Percentiles rank a stretch among this genome's conserved stretches.
phyloP scores from a whole-genome alignment of 2,797 vertebrate genomes.

The Takifugu ocellatus region DNA sequence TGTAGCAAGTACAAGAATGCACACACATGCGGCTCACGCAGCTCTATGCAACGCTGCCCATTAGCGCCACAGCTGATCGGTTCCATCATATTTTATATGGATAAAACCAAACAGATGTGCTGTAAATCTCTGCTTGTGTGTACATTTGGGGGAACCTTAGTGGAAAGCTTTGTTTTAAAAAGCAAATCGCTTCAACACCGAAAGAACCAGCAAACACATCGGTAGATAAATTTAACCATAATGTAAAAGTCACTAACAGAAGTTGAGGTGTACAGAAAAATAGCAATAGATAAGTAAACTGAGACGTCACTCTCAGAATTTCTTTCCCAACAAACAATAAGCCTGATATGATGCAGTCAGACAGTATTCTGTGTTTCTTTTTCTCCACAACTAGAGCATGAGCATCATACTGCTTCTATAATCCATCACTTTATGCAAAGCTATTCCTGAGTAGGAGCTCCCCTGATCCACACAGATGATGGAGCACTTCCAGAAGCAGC shows the following conservation, averaged over 20 bases:
- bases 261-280: conserved; percentile 11
- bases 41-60: no score
- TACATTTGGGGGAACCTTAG: conserved; percentile 3
- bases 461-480: conserved; percentile 39
- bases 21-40: no score
- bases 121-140: conserved; percentile 13
- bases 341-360: conserved; percentile 15
- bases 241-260: not conserved
- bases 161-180: conserved; percentile 8
- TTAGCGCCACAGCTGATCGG: no score
- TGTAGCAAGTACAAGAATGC: no score
- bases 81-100: no score
- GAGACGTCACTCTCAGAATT: conserved; percentile 21
- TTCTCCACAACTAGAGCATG: not conserved
- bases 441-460: conserved; percentile 48
- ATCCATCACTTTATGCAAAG: conserved; percentile 52
- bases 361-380: conserved; percentile 1
- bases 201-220: no score
- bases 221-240: no score
- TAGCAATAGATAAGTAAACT: conserved; percentile 12
- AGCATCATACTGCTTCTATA: not conserved
- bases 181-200: conserved; percentile 4
- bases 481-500: conserved; percentile 33
- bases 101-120: not conserved
- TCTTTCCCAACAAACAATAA: conserved; percentile 13